phyloP scores from a whole-genome alignment of 2,888 invertebrate genomes.

The Cyaniris semiargus region DNA sequence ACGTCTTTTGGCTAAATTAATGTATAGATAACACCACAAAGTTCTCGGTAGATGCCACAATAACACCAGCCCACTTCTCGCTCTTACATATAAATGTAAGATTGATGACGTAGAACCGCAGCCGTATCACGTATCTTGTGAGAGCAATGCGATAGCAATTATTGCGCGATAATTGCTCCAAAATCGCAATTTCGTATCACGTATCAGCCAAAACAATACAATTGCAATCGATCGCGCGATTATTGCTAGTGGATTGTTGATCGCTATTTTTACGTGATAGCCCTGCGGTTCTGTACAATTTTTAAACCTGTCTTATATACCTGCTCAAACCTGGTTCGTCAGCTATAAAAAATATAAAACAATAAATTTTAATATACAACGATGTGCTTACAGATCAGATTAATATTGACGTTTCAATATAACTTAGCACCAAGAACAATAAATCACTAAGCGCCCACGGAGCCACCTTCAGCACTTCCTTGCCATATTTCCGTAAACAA shows the following conservation, averaged over 20 bases:
- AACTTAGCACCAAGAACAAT: background rate
- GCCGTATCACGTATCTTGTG: too few species aligned
- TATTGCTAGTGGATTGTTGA: too few species aligned
- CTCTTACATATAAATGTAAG: too few species aligned
- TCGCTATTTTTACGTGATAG: background rate
- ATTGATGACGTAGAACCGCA: too few species aligned
- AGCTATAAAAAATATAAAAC: background rate
- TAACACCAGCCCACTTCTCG: background rate
- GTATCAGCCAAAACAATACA: too few species aligned
- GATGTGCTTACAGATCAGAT: background rate
- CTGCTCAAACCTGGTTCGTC: background rate
- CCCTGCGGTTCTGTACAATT: background rate
- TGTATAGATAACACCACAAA: too few species aligned
- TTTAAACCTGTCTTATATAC: background rate
- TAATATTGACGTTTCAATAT: background rate
- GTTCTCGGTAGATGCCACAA: background rate
- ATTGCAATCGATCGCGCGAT: too few species aligned
- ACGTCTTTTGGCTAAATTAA: background rate
- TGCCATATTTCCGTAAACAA: slow-evolving; percentile 8
- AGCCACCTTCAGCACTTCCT: background rate
- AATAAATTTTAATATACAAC: too few species aligned
- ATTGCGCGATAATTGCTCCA: too few species aligned
- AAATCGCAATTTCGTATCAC: too few species aligned
- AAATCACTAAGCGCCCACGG: background rate
- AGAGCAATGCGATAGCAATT: too few species aligned